Base-by-base conservation (phyloP, 2,797 vertebrate species). In the Rhynchonycteris naso region DNA sequence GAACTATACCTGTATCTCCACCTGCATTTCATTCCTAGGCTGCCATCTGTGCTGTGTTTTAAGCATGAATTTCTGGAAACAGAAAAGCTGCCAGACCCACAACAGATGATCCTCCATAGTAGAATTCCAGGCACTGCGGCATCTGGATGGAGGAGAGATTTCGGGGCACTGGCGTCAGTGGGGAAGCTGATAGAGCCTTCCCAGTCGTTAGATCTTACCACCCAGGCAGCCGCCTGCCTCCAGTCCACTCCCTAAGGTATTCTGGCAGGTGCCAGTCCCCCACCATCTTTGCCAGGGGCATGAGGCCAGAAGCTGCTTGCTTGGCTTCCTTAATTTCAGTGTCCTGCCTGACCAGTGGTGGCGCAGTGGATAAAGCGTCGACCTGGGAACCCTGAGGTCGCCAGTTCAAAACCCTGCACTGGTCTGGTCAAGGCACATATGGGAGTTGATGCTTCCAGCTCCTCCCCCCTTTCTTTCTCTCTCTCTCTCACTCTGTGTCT, bases 21-120 rank as follows among this genome's bases (percentile, higher is more conserved):
- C 47, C 88, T 61, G 71, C 52, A 11, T 52, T 84, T 93, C 28
- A 15, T 38, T 61, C 66, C 2, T 26, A 21, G 47, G 54, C 61
- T 52, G 68, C 69, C 43, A 8, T 43, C 35, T 50, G 47, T 79
- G 83, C 19, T 92, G 33, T 6, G 4, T 58, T 68, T 63, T 81
- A 90, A 68, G 54, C 30, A 81, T 65, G 79, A 75, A 71, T 85
- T 91, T 93, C 88, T 95, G 68, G 90, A 89, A 93, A 76, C 22
- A 75, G 69, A 75, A 93, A 75, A 65, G 75, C 43, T 33, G 47
- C 8, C 8, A 35, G 85, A n/a, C 16, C 66, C 15, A 16, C 19
- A 59, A 75, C 88, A 54, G 91, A 83, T 30, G 81, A 19, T 24
- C 50, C 22, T 18, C 52, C 18, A 16, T 3, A 19, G 19, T 56